A percentile compares a stretch with the other conserved stretches of the same genome.
phyloP scores from a whole-genome alignment of 2,888 invertebrate genomes.

The Orchesella flavescens region DNA sequence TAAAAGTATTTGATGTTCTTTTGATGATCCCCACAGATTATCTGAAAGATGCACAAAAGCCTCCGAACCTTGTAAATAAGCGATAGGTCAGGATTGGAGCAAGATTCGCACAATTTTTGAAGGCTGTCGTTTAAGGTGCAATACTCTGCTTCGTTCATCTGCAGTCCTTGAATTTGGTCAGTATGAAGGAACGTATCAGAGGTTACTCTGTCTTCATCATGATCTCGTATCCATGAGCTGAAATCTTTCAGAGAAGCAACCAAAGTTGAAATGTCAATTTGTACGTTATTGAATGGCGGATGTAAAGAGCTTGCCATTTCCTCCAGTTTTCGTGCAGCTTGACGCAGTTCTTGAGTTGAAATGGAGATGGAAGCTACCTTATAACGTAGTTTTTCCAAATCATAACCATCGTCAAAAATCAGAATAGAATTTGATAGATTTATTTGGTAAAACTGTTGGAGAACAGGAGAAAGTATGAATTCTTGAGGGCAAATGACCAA shows the following conservation, averaged over 20 bases:
- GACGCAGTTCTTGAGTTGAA: background rate
- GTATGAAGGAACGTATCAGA: background rate
- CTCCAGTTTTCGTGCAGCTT: background rate
- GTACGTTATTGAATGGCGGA: too few species aligned
- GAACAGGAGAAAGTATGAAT: slow-evolving; percentile 4
- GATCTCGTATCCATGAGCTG: background rate
- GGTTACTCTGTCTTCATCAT: background rate
- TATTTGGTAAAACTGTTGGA: background rate
- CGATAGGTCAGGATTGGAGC: too few species aligned
- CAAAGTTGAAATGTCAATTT: too few species aligned
- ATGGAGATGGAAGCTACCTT: slow-evolving; percentile 8
- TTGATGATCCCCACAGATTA: too few species aligned
- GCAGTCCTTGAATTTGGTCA: too few species aligned
- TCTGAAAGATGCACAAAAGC: too few species aligned
- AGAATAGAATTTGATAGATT: background rate
- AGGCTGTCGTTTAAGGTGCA: too few species aligned
- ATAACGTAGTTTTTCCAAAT: slow-evolving; percentile 10
- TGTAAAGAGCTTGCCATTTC: background rate
- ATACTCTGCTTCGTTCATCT: too few species aligned
- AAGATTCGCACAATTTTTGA: too few species aligned
- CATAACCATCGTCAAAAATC: slow-evolving; percentile 25
- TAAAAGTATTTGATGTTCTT: too few species aligned
- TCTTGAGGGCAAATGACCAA: slow-evolving; percentile 30
- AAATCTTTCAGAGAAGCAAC: background rate
- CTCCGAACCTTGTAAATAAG: too few species aligned